These are phyloP conservation scores for Spatulosminthurus flaviceps DNA, from an alignment of 2,888 invertebrate genomes.

Conservation along the genomic window DNA sequence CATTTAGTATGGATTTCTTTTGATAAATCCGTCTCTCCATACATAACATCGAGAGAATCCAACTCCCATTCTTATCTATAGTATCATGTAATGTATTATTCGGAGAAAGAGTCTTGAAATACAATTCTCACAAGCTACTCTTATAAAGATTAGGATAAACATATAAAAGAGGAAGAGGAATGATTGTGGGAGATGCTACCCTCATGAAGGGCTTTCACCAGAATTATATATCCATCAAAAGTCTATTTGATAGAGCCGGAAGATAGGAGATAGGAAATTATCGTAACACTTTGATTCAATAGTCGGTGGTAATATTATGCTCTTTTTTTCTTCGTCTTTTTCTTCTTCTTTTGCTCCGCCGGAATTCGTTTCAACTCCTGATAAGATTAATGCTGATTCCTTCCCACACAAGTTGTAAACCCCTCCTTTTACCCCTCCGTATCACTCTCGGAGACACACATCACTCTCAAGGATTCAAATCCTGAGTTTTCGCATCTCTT, in stretches of 20 bases:
- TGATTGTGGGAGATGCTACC: not conserved
- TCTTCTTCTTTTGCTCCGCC: too few species aligned
- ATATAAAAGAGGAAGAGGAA: not conserved
- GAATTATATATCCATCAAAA: constrained; percentile 34
- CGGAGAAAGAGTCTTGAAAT: too few species aligned
- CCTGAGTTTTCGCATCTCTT: too few species aligned
- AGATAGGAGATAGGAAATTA: constrained; percentile 22
- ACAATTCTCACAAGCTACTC: not conserved
- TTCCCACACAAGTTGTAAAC: not conserved
- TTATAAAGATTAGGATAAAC: not conserved
- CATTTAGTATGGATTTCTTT: constrained; percentile 11
- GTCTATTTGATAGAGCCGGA: constrained; percentile 24
- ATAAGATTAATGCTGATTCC: too few species aligned
- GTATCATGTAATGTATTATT: too few species aligned
- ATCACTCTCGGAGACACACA: too few species aligned
- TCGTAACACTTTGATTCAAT: constrained; percentile 37
- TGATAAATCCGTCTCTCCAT: too few species aligned
- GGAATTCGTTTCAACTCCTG: too few species aligned
- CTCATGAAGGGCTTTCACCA: constrained; percentile 24
- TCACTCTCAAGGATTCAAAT: too few species aligned
- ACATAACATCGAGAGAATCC: not conserved
- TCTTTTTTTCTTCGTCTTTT: not conserved
- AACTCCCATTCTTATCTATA: too few species aligned
- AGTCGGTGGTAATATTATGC: not conserved
- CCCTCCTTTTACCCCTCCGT: not conserved